Evolutionary conservation across 2,113 vertebrate species (phyloP), one percentile per base, ranked within the genome.

Genomic region (Microtus montanus): DNA sequence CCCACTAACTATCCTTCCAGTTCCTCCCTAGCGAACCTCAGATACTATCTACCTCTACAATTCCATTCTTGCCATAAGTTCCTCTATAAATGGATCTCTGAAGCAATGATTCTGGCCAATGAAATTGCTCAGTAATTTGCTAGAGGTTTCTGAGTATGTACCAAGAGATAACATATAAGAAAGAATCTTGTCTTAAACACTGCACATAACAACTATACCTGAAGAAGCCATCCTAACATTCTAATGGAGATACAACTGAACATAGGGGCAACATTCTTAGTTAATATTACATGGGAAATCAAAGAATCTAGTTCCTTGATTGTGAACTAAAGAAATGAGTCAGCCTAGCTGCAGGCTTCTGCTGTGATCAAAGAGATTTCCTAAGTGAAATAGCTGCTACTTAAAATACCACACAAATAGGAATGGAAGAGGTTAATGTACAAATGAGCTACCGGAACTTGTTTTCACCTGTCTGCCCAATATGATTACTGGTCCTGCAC

Each of bases 231-330:
- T 73, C 26, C 47, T 63, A 80, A 24, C 38, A 63, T 20, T 1
- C 7, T 83, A 63, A 83, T 58, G n/a, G 24, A 83, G n/a, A 41
- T 4, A 83, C 79, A 63, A 63, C 13, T 41, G 24, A 58, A 61
- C 41, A 47, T 15, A 77, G 6, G 26, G 24, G 26, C 12, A 5
- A 30, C 41, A 47, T 0, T 79, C 71, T 86, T 38, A 35, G 49
- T 68, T 28, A 64, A 82, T 38, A 82, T 3, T 82, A 82, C 9
- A 82, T 38, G 22, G 80, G 35, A 78, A 88, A n/a, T 63, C 47
- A 73, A 89, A 89, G 89, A 90, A 73, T 68, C 54, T 84, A 49
- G 10, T 85, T 92, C 87, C 70, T 63, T 92, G 44, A 87, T 44
- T 83, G 44, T 74, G 20, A 38, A 83, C 1, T 78, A 44, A 95